Base-by-base conservation (phyloP, 1,140 invertebrate genomes). In the Paramacrobiotus metropolitanus region DNA sequence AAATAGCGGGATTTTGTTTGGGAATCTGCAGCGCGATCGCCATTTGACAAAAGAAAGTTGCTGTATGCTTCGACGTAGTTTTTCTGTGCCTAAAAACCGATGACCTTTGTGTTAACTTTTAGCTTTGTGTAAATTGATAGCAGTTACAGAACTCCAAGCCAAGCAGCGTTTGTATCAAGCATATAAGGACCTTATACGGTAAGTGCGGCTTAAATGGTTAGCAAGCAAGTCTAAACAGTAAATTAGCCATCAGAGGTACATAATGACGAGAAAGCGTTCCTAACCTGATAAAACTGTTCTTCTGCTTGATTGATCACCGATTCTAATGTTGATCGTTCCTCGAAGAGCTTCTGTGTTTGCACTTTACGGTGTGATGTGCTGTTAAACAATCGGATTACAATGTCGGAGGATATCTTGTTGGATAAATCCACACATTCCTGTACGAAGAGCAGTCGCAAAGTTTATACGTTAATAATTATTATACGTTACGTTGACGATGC, bases 321-420 rank as follows among this genome's bases (percentile, higher is more conserved):
- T 72, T 94, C 90, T 73, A 88, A 88, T 64, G 83, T 84, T 69
- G 94, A 88, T 62, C 89, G 79, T 74, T 92, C 88, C 20, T 81
- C 79, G 74, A 92, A 92, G 55, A 94, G 69, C 76, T 92, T 92
- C 65, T 86, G 79, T 1, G 87, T 85, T 73, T 94, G 88, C 60
- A 92, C 84, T 75, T 92, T 92, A 67, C 88, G 81, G 70, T 89
- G 83, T 72, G 64, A 63, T 2, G 48, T 55, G 48, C 9, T 55
- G 48, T 55, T 55, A 24, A 55, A 24, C 9, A 55, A 24, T 9
- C 48, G 48, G 48, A 55, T 55, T 9, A 24, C 4, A 24, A 55
- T 55, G 48, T 55, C 48, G 48, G 48, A 55, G 48, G 48, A 55
- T 4, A 55, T 9, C 24, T 55, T 55, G 48, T 55, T 55, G 48